Evolutionary conservation across 2,888 invertebrate species (phyloP), one percentile per base, ranked within the genome.

Genomic region (Auanema sp.): DNA sequence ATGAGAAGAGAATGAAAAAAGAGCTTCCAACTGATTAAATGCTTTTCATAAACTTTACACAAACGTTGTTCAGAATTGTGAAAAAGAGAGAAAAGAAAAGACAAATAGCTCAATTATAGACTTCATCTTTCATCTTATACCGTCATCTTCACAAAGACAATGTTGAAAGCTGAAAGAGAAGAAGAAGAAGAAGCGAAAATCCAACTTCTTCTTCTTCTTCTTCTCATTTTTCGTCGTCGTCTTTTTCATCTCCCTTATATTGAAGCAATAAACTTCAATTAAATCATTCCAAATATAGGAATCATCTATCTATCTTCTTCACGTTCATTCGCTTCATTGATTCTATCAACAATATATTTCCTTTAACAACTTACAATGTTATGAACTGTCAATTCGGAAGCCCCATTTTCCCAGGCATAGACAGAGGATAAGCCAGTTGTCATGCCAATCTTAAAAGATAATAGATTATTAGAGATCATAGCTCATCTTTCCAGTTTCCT

Each of bases 401-500:
- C 81, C 18, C 80, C 80, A 54, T 70, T 71, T 51, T 72, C 76
- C 50, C 75, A 71, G 0, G 80, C 81, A 40, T 76, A 77, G 10
- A 77, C 73, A 8, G 80, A 72, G 8, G 80, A 80, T 16, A 81
- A 69, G 16, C 80, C 81, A 25, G 79, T 79, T 23, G 73, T 65
- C 65, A 79, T 80, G 14, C 81, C 81, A 44, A 80, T 67, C 72
- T 64, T 33, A 43, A 65, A 64, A 2, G 14, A 16, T 18, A 24
- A 24, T 58, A 12, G 16, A 12, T 12, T n/a, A 50, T 8, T 16
- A 50, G 16, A 10, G 10, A 50, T n/a, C 16, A 16, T 43, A 43
- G 11, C 11, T 43, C 11, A n/a, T n/a, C 18, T 50, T 50, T 16
- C n/a, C 12, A 12, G 16, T n/a, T 53, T 18, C 44, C 66, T 42